Conservation (phyloP, 2,888 invertebrate species). For the Crematogaster levior region DNA sequence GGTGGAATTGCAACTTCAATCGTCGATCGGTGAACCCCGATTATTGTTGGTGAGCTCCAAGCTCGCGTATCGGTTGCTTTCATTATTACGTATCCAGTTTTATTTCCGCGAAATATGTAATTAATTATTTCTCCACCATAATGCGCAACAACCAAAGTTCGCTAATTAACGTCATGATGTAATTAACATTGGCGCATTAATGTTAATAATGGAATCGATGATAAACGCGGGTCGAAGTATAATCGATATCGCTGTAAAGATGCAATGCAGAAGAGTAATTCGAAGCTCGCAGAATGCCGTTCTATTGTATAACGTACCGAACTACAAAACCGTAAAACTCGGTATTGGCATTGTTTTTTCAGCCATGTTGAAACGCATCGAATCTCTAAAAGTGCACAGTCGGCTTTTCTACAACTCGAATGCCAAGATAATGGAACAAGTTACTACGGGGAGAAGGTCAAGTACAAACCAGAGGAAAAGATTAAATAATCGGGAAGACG, state of each 20-base stretch:
- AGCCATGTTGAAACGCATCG: not conserved
- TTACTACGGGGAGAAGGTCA: conserved; percentile 29
- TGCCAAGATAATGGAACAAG: not conserved
- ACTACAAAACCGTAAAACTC: not conserved
- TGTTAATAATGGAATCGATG: conserved; percentile 20
- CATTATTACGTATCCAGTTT: conserved; percentile 13
- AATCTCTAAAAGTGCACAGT: not conserved
- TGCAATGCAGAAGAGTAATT: not conserved
- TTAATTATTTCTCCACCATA: conserved; percentile 40
- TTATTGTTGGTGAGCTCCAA: not conserved
- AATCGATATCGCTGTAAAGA: conserved; percentile 54
- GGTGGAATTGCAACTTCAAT: not conserved
- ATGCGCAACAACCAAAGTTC: conserved; percentile 36
- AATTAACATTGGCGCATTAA: conserved; percentile 45
- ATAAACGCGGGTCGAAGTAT: conserved; percentile 19
- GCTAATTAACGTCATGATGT: conserved; percentile 56
- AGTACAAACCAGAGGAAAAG: conserved; percentile 27
- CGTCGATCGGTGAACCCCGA: not conserved
- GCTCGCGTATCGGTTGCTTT: not conserved
- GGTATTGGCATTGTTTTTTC: not conserved
- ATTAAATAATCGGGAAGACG: conserved; percentile 13
- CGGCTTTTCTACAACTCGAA: not conserved
- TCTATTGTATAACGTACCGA: not conserved
- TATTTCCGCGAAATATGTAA: conserved; percentile 21
- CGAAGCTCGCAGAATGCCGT: not conserved